Conservation (phyloP, 2,797 vertebrate genomes). For the Distichodus sexfasciatus region DNA sequence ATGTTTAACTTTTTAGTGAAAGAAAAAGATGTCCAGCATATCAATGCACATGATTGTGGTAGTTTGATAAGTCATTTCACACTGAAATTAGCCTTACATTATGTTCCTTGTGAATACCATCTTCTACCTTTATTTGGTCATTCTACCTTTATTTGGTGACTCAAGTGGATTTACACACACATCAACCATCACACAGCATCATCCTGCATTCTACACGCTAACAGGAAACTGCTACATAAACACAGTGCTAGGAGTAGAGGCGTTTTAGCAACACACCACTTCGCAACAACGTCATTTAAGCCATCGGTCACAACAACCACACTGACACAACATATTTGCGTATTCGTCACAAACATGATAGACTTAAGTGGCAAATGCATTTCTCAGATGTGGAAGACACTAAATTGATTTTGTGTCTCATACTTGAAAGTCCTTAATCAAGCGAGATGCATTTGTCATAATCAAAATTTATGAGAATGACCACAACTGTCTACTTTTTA, state of each 20-base stretch:
- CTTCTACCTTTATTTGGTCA: too few relatives aligned
- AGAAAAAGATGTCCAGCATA: too few relatives aligned
- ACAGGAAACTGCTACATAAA: slow-evolving; percentile 32
- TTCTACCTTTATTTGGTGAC: not conserved
- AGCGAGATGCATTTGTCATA: not conserved
- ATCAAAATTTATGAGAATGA: too few relatives aligned
- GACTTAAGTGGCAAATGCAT: not conserved
- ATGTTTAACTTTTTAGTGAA: too few relatives aligned
- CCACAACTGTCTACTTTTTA: too few relatives aligned
- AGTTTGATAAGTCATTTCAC: too few relatives aligned
- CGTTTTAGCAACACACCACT: not conserved
- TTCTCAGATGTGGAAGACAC: slow-evolving; percentile 9
- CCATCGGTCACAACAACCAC: not conserved
- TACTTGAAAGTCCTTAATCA: not conserved
- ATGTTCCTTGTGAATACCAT: too few relatives aligned
- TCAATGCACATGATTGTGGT: too few relatives aligned
- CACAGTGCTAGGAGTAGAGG: not conserved
- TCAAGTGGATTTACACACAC: not conserved
- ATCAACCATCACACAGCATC: not conserved
- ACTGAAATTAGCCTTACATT: too few relatives aligned
- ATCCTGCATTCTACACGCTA: not conserved
- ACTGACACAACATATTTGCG: not conserved
- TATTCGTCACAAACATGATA: not conserved
- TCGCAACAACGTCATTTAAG: not conserved
- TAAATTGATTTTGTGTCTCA: not conserved